Conservation (phyloP, 2,888 invertebrate species). For the Plusia festucae region DNA sequence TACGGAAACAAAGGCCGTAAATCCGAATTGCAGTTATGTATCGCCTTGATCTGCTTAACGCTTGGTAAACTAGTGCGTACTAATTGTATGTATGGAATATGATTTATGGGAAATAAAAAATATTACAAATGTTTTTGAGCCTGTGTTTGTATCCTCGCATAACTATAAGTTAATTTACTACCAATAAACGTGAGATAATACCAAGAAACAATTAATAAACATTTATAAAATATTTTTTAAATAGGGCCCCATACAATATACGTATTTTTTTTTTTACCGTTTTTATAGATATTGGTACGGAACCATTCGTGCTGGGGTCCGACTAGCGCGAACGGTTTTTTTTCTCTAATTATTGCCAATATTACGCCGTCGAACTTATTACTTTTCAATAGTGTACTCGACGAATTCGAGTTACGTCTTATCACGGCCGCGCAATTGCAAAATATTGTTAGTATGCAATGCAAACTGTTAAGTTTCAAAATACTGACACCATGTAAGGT, state of each 20-base stretch:
- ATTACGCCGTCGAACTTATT: too few species aligned
- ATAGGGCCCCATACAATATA: too few species aligned
- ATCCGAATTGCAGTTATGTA: slow-evolving; percentile 57
- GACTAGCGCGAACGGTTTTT: too few species aligned
- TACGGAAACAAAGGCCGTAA: slow-evolving; percentile 61
- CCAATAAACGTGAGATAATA: too few species aligned
- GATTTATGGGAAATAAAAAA: slow-evolving; percentile 47
- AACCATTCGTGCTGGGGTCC: too few species aligned
- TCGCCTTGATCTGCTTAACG: slow-evolving; percentile 67
- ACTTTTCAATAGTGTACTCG: too few species aligned
- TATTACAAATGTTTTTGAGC: slow-evolving; percentile 10
- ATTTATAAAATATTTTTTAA: too few species aligned
- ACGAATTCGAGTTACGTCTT: background rate
- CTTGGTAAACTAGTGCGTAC: slow-evolving; percentile 47
- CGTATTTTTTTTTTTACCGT: too few species aligned
- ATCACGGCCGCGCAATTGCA: background rate
- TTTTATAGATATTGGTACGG: too few species aligned
- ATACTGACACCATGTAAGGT: background rate
- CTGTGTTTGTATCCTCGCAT: background rate
- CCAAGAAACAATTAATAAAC: too few species aligned
- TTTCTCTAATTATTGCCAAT: too few species aligned
- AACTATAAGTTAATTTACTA: too few species aligned
- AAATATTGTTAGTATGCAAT: slow-evolving; percentile 4
- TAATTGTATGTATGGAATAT: slow-evolving; percentile 31
- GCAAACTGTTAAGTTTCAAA: background rate